Evolutionary conservation across 2,113 vertebrate genomes (phyloP).

Genomic region (Tyrannus savana): DNA sequence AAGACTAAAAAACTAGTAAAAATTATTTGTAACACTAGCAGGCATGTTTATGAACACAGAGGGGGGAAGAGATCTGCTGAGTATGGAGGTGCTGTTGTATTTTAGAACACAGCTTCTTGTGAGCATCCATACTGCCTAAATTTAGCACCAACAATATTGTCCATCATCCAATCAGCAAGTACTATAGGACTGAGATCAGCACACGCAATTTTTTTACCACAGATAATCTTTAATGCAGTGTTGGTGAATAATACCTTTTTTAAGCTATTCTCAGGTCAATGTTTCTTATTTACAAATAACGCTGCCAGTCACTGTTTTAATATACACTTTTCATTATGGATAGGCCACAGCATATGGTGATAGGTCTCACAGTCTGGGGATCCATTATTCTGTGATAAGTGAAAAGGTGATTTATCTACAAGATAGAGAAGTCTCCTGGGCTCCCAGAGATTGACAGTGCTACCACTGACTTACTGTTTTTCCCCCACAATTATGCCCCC

Average conservation of each 20-base stretch:
- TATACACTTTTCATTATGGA: conserved; percentile 19
- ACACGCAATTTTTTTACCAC: neutral
- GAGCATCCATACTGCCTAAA: neutral
- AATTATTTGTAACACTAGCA: neutral
- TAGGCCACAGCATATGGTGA: neutral
- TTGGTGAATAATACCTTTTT: neutral
- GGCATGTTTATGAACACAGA: neutral
- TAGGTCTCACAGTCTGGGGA: neutral
- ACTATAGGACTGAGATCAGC: neutral
- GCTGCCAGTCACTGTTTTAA: neutral
- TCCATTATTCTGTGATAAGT: neutral
- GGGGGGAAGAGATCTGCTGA: neutral
- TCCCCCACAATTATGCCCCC: neutral
- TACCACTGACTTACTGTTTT: neutral
- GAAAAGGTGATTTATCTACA: neutral
- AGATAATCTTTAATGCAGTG: neutral
- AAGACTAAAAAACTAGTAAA: conserved; percentile 21
- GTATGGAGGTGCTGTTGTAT: neutral
- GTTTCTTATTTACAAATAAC: conserved; percentile 37
- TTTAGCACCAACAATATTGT: neutral
- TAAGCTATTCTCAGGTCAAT: neutral
- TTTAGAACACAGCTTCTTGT: neutral
- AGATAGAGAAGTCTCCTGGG: neutral
- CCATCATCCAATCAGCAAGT: neutral
- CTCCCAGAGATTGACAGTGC: neutral